A percentile compares a stretch with the other conserved stretches of the same genome.
Conservation (phyloP, 2,797 vertebrate genomes). For the Prunella strophiata region DNA sequence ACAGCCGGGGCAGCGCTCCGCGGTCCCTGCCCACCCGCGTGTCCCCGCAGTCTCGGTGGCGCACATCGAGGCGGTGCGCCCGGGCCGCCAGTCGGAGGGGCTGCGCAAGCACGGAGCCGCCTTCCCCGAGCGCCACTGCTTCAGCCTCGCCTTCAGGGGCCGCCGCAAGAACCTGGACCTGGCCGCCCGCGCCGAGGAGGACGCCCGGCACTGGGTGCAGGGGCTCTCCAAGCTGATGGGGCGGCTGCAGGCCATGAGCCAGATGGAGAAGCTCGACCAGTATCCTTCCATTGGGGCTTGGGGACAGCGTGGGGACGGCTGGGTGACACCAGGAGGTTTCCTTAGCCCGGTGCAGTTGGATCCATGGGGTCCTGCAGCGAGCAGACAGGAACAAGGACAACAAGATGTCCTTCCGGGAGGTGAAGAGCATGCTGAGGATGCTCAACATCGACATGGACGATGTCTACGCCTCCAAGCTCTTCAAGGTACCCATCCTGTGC, state of each 20-base stretch:
- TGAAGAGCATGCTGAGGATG: conserved; percentile 91
- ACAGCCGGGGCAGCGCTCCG: not conserved
- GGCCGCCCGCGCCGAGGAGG: conserved; percentile 81
- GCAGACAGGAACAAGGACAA: conserved; percentile 93
- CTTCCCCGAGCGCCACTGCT: conserved; percentile 84
- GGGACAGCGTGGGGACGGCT: accelerated
- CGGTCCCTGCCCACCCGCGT: not conserved
- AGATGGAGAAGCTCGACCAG: conserved; percentile 94
- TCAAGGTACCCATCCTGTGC: conserved; percentile 81
- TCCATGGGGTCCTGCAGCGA: conserved; percentile 87
- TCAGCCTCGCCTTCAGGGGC: conserved; percentile 90
- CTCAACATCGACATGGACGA: conserved; percentile 95
- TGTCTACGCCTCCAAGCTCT: conserved; percentile 86
- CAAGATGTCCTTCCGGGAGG: conserved; percentile 94
- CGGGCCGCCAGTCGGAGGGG: conserved; percentile 87
- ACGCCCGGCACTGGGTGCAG: conserved; percentile 88
- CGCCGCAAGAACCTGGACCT: conserved; percentile 91
- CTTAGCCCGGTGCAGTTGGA: conserved; percentile 87
- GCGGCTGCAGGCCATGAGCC: conserved; percentile 88
- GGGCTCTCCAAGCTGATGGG: conserved; percentile 88
- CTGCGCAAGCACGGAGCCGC: conserved; percentile 79
- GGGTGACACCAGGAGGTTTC: not conserved
- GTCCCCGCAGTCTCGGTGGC: conserved; percentile 74
- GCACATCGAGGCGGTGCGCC: conserved; percentile 74
- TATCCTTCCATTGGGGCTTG: conserved; percentile 81